These are phyloP conservation scores for Darevskia mixta DNA, from an alignment of 2,797 vertebrate genomes.

Conservation along the genomic window DNA sequence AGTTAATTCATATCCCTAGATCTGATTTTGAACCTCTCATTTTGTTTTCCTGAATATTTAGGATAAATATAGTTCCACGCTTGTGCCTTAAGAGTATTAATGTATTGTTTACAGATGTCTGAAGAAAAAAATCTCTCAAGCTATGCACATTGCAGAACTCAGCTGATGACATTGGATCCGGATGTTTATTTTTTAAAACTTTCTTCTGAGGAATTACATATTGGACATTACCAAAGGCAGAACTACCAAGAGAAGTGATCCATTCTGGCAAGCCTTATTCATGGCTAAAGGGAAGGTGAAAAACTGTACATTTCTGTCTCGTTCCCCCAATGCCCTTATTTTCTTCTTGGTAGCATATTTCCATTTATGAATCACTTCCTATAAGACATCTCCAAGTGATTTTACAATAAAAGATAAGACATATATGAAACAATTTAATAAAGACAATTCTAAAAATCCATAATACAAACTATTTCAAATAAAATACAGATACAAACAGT, in stretches of 20 bases:
- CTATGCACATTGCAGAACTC: conserved; percentile 36
- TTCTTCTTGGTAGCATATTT: conserved; percentile 56
- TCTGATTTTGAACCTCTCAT: background rate
- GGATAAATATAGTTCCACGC: conserved; percentile 29
- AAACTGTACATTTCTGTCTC: conserved; percentile 33
- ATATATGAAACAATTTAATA: too few species aligned
- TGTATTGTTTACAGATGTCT: conserved; percentile 18
- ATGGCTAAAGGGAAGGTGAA: conserved; percentile 39
- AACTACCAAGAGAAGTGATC: conserved; percentile 25
- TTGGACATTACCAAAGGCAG: background rate
- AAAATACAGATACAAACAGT: too few species aligned
- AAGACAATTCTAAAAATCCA: too few species aligned
- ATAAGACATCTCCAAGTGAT: too few species aligned
- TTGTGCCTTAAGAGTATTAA: conserved; percentile 11
- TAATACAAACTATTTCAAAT: too few species aligned
- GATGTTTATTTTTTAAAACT: conserved; percentile 42
- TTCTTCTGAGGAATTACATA: conserved; percentile 25
- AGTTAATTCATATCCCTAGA: background rate
- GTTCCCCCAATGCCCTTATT: conserved; percentile 33
- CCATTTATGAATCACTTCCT: too few species aligned
- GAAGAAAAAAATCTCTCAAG: conserved; percentile 40
- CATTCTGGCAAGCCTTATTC: conserved; percentile 49
- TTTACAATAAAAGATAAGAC: too few species aligned
- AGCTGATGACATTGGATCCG: conserved; percentile 38
- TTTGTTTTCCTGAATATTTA: too few species aligned